These are phyloP conservation scores for Tympanoctomys barrerae DNA, from an alignment of 2,797 vertebrate species.

Conservation along the genomic window DNA sequence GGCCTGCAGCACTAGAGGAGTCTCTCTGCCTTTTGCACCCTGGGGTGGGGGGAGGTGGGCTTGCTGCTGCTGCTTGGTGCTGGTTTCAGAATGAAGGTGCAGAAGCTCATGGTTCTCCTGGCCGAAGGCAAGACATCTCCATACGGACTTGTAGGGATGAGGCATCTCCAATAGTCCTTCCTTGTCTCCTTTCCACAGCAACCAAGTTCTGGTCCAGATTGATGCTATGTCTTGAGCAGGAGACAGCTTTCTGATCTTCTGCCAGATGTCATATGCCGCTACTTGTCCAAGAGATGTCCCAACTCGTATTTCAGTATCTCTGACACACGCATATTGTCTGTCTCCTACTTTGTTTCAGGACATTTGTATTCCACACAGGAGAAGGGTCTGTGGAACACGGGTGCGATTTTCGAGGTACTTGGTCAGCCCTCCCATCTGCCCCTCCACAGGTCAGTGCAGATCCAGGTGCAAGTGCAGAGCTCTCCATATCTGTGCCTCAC, in stretches of 20 bases:
- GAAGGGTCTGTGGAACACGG: background rate
- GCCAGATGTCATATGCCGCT: background rate
- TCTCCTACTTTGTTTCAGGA: background rate
- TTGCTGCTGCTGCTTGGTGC: background rate
- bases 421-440: background rate
- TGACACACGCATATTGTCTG: background rate
- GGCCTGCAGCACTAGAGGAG: background rate
- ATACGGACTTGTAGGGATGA: background rate
- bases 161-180: background rate
- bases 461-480: background rate
- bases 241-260: background rate
- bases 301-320: background rate
- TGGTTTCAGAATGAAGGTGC: background rate
- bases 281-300: background rate
- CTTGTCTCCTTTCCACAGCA: background rate
- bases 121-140: background rate
- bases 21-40: background rate
- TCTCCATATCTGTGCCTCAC: background rate
- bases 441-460: accelerated
- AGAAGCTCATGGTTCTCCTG: background rate
- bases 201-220: background rate
- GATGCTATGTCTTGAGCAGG: background rate
- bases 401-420: background rate
- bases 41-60: no score
- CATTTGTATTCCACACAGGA: background rate